Percentiles rank a stretch among this genome's conserved stretches.
Conservation (phyloP, 2,113 vertebrate genomes). For the Calypte anna region DNA sequence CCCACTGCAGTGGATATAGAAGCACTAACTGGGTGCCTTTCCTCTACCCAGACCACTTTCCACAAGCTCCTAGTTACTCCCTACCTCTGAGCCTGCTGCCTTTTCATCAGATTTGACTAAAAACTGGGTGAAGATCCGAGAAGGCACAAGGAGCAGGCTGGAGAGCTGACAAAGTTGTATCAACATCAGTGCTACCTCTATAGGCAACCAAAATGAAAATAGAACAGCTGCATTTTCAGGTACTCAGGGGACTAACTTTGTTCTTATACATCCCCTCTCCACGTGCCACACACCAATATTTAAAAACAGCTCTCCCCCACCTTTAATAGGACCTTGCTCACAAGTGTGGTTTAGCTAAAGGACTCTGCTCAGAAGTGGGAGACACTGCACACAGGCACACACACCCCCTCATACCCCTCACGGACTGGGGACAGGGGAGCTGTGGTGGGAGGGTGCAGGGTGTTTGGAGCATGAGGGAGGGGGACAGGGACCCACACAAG, state of each 20-base stretch:
- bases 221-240: background rate
- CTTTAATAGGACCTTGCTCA: background rate
- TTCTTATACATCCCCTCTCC: too few relatives aligned
- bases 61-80: background rate
- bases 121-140: background rate
- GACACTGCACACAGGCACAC: accelerated
- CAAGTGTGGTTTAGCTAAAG: background rate
- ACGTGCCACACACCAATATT: background rate
- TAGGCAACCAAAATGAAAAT: background rate
- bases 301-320: background rate
- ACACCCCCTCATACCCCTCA: background rate
- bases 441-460: background rate
- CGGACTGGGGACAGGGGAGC: background rate
- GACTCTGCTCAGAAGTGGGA: background rate
- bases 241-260: background rate
- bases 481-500: accelerated
- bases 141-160: background rate
- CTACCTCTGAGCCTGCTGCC: background rate
- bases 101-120: background rate
- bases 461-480: background rate
- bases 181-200: background rate
- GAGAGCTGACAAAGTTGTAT: background rate
- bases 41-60: background rate
- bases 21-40: background rate
- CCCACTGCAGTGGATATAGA: background rate